phyloP scores from a whole-genome alignment of 2,113 vertebrate species.

The Paratilapia polleni region DNA sequence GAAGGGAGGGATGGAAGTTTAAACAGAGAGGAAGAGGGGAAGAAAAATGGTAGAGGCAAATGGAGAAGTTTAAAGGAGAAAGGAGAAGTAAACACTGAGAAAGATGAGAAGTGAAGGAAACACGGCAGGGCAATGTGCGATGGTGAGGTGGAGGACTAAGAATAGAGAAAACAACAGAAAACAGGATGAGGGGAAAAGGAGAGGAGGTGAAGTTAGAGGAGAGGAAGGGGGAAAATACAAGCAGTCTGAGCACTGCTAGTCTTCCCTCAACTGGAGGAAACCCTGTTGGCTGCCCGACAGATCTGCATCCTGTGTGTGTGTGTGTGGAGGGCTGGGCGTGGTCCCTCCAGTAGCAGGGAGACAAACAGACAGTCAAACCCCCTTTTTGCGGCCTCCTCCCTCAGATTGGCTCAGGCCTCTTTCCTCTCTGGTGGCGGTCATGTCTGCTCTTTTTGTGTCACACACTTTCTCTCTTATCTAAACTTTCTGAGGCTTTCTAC shows the following conservation, averaged over 20 bases:
- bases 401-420: conserved; percentile 25
- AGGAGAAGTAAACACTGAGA: conserved; percentile 25
- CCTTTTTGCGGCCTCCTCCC: conserved; percentile 46
- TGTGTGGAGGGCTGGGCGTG: conserved; percentile 64
- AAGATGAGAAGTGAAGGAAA: conserved; percentile 5
- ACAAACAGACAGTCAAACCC: conserved; percentile 59
- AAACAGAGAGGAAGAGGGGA: conserved; percentile 39
- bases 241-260: conserved; percentile 29
- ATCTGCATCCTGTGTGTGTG: conserved; percentile 52
- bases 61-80: conserved; percentile 20
- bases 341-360: conserved; percentile 59
- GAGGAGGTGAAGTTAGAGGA: neutral
- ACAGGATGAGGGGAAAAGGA: conserved; percentile 41
- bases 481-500: conserved; percentile 34
- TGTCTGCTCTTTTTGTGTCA: conserved; percentile 2
- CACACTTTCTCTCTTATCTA: conserved; percentile 25
- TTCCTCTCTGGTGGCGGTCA: conserved; percentile 37
- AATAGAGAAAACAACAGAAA: conserved; percentile 44
- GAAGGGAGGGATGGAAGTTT: conserved; percentile 51
- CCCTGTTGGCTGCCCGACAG: conserved; percentile 54
- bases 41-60: conserved; percentile 24
- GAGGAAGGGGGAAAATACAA: conserved; percentile 14
- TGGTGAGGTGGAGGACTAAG: conserved; percentile 29
- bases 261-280: conserved; percentile 66
- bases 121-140: neutral